A percentile compares a stretch with the other conserved stretches of the same genome.
These are phyloP conservation scores for Pollicipes pollicipes DNA, from an alignment of 1,140 invertebrate genomes.

Conservation along the genomic window DNA sequence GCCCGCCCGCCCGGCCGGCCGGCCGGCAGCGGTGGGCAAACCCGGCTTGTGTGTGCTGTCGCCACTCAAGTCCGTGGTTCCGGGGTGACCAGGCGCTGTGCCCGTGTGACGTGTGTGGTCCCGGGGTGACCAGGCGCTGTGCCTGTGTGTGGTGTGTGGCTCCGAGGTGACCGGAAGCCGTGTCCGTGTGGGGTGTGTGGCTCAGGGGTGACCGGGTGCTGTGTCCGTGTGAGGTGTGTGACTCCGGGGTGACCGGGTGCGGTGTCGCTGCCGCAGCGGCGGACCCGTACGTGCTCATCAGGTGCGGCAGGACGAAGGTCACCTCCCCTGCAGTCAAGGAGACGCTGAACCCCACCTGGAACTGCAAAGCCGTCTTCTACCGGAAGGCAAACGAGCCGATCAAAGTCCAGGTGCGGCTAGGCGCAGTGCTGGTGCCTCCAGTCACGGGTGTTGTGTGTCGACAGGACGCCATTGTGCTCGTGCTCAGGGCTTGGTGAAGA, in stretches of 20 bases:
- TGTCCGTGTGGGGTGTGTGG: neutral
- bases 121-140: neutral
- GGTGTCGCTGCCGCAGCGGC: slow-evolving; percentile 23
- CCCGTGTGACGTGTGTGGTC: slow-evolving; percentile 1
- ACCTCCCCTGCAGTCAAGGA: slow-evolving; percentile 28
- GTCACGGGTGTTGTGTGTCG: neutral
- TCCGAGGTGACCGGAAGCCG: neutral
- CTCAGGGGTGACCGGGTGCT: neutral
- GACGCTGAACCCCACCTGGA: slow-evolving; percentile 34
- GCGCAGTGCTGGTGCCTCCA: neutral
- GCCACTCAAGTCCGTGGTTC: too few relatives aligned
- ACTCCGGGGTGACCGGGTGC: slow-evolving; percentile 3
- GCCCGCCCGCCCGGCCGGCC: too few relatives aligned
- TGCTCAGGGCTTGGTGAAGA: neutral
- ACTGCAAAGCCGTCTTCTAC: slow-evolving; percentile 34
- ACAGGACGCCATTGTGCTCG: neutral
- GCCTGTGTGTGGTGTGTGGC: neutral
- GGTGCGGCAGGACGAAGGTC: slow-evolving; percentile 34
- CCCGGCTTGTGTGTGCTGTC: too few relatives aligned
- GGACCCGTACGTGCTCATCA: slow-evolving; percentile 37
- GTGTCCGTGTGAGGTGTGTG: slow-evolving; percentile 6
- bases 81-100: neutral
- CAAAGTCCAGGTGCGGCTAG: slow-evolving; percentile 23
- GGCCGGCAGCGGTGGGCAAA: too few relatives aligned
- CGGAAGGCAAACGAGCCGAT: slow-evolving; percentile 29